Evolutionary conservation across 2,888 invertebrate species (phyloP).

Genomic region (Noctua fimbriata): DNA sequence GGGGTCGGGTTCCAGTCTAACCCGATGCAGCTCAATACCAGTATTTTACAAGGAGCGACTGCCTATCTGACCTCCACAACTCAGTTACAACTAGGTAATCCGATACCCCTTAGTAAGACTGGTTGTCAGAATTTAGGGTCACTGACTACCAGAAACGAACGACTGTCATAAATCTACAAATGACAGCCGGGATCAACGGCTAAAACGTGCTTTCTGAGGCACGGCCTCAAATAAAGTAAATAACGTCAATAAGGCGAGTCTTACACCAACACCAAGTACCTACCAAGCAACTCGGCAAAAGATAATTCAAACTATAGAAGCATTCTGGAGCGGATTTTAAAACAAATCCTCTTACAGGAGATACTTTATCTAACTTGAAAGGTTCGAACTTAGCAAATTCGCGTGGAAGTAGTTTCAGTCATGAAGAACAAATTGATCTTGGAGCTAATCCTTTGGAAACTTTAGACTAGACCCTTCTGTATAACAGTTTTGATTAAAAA

Average conservation of each 20-base stretch:
- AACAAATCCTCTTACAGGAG: constrained; percentile 16
- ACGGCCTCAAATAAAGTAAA: neutral
- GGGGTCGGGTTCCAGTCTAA: neutral
- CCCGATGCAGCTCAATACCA: neutral
- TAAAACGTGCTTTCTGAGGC: neutral
- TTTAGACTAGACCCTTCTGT: neutral
- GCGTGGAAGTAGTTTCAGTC: constrained; percentile 38
- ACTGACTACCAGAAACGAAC: neutral
- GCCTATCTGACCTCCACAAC: neutral
- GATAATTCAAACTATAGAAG: constrained; percentile 10
- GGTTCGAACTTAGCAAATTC: constrained; percentile 34
- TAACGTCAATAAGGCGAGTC: neutral
- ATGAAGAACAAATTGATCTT: constrained; percentile 47
- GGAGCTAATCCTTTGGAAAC: constrained; percentile 36
- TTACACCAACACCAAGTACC: neutral
- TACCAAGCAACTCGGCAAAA: constrained; percentile 12
- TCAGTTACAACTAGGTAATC: too few relatives aligned
- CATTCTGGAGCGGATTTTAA: neutral
- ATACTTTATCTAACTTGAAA: constrained; percentile 29
- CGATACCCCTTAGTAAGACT: neutral
- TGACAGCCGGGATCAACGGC: neutral
- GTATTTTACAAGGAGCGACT: neutral
- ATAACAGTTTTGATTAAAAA: constrained; percentile 28
- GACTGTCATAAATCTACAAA: neutral
- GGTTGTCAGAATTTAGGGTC: neutral